Evolutionary conservation across 1,140 invertebrate species (phyloP).

Genomic region (Brachionus asplanchnoidis): DNA sequence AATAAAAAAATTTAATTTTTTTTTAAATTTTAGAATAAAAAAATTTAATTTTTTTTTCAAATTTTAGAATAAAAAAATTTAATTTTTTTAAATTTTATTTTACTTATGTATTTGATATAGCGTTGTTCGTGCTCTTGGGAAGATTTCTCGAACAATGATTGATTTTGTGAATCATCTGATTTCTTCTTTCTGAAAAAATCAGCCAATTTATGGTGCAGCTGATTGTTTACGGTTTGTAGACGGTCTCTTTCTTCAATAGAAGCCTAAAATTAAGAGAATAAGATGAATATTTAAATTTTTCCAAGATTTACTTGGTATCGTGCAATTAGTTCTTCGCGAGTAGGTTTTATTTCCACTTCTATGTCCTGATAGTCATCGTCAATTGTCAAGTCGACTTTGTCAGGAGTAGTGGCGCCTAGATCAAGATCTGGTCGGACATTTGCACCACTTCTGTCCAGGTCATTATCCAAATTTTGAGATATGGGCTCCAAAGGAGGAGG

Average conservation of each 20-base stretch:
- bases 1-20: neutral
- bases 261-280: constrained; percentile 45
- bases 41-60: neutral
- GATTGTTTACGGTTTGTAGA: constrained; percentile 51
- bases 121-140: constrained; percentile 55
- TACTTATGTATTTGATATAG: constrained; percentile 57
- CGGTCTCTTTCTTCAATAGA: constrained; percentile 50
- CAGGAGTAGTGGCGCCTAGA: neutral
- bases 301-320: constrained; percentile 50
- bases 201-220: constrained; percentile 53
- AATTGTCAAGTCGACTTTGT: constrained; percentile 23
- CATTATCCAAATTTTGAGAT: neutral
- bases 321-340: constrained; percentile 51
- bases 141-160: constrained; percentile 53
- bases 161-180: constrained; percentile 47
- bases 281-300: neutral
- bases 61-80: neutral
- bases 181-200: constrained; percentile 57
- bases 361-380: constrained; percentile 44
- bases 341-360: constrained; percentile 46
- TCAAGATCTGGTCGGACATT: neutral
- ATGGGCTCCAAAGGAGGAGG: constrained; percentile 20
- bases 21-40: neutral
- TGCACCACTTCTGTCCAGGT: neutral
- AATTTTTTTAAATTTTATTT: neutral